Base-by-base conservation (phyloP, 2,797 vertebrate genomes). In the Anguilla marmorata region DNA sequence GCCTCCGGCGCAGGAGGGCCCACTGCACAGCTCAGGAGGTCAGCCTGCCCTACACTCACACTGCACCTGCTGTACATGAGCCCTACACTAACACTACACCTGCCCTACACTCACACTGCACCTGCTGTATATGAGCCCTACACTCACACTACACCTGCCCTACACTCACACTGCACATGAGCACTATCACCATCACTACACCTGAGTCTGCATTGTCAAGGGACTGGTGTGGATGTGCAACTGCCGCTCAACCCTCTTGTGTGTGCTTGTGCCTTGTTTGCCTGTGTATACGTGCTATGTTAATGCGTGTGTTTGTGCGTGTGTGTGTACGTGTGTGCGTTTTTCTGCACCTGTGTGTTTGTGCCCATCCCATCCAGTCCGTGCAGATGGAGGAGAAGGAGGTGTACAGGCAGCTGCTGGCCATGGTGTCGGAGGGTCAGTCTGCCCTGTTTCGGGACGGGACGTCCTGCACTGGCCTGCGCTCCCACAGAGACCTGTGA, bases 11-110 rank as follows among this genome's bases (percentile, higher is more conserved):
- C 41, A 90, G 94, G 91, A 89, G 90, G 74, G 72, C 88, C 3
- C 88, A 91, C 91, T 97, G 97, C 91, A 97, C 98, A 0, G 98
- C 97, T 0, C 97, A 97, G 92, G 97, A 99, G 97, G 98, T 99
- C 3, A 2, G 58, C 16, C 74, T 4, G 21, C 21, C 0, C 16
- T 80, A 21, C 74, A 48, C 76, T 48, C 2, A 80, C 19, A 21
- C 41, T 48, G 3, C 76, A 80, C 30, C 74, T 2, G 1, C 12
- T 19, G 33, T 76, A 37, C 69, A 74, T 30, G 27, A 11, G 12
- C 30, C 12, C 11, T 74, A 30, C 30, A 33, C n/a, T 16, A 1
- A 33, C 7, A 76, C 0, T 76, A 14, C 33, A 76, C 11, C 33
- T 30, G 12, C 7, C 1, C 30, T 41, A 33, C 69, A 33, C 27